Evolutionary conservation across 1,140 invertebrate species (phyloP), one percentile per base, ranked within the genome.

Genomic region (Microplitis mediator): DNA sequence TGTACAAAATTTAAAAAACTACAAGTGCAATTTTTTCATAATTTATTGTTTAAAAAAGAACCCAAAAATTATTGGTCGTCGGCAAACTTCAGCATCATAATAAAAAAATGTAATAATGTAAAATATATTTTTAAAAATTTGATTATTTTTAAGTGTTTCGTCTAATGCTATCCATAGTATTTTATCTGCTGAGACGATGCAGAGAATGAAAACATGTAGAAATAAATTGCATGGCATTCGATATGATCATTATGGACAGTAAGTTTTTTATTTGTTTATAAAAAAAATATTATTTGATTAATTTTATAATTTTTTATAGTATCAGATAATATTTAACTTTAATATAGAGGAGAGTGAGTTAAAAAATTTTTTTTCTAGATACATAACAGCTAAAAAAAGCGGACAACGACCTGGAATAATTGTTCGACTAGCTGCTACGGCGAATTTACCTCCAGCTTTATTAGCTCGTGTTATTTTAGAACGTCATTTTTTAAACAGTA

Each of bases 381-480:
- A 81, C 13, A 56, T 74, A 32, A 45, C 81, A 64, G 78, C 78
- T 58, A 69, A 76, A 81, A 52, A 75, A 71, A 75, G 66, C 64
- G 80, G 84, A 9, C 82, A 84, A 69, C 80, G 79, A 52, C 80
- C 86, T 68, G 89, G 88, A 61, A 88, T 92, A 52, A 82, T 94
- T 3, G 73, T 93, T 9, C 82, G 87, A 67, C 85, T 93, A 71
- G 87, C 92, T 5, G 81, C 87, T 73, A 77, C 88, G 54, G 83
- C 87, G 65, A 86, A 90, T 45, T 84, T 91, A 36, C 88, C 90
- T 39, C 92, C 93, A 8, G 88, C 90, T 54, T 81, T 92, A 35
- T 81, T 94, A 32, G 92, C 92, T 34, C 89, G 91, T 78, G 81
- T 91, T 32, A 86, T 95, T 52, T 79, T 94, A 16, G 90, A 93